Base-by-base conservation (phyloP, 1,140 invertebrate genomes). In the Kradibia gibbosae region DNA sequence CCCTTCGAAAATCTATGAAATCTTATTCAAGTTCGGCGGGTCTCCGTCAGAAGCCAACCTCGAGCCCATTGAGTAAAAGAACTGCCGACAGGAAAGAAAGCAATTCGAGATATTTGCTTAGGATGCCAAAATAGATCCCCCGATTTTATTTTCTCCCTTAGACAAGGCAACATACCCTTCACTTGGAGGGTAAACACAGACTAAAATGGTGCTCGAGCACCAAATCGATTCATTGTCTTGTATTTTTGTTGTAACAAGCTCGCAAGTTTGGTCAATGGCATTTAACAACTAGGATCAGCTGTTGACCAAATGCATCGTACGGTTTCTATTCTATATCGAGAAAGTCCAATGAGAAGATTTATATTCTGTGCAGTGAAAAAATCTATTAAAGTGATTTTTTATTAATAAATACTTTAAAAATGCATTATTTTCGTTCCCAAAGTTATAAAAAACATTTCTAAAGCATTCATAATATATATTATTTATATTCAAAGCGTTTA, bases 131-230 rank as follows among this genome's bases (percentile, higher is more conserved):
- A 87, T 87, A 89, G 84, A 77, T n/a, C 82, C 72, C 74, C 79
- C 80, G 85, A 87, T 88, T 88, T 87, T 86, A 85, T 87, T 89
- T 88, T 78, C 84, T 84, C 75, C 48, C 70, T 83, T 77, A 79
- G 77, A 74, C 71, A 83, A 34, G 77, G 60, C 31, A 5, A 8
- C 57, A n/a, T 57, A 7, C 0, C 53, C 36, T 22, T 25, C 31
- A 13, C 1, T 28, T 8, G 25, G 39, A 20, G 72, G 42, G 67
- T 80, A 80, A 80, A 80, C 70, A 73, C 25, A 45, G 25, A 28
- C 67, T 60, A 80, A 80, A 80, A 78, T 50, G 77, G 65, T 78
- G 45, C 48, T 36, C 15, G 39, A 11, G 13, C 13, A 13, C 13
- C 28, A 7, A 11, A 1, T n/a, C 36, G 39, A 1, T 25, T 22